Percentiles rank a stretch among this genome's conserved stretches.
Evolutionary conservation across 2,797 vertebrate species (phyloP).

Genomic region (Epinephelus malabaricus): DNA sequence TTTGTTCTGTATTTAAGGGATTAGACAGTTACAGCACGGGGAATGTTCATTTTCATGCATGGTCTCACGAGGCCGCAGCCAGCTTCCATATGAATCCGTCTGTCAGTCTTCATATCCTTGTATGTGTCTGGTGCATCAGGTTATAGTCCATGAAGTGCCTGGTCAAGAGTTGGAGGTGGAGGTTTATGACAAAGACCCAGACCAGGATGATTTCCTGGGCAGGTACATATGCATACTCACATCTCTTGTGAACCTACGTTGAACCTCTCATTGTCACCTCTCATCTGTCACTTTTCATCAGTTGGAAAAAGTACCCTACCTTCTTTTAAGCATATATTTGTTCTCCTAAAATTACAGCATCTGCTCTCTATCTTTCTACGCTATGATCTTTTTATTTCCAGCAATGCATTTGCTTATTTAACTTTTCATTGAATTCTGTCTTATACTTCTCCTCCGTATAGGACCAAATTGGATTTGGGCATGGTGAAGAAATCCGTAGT

Average conservation of each 20-base stretch:
- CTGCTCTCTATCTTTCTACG: not conserved
- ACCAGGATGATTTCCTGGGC: slow-evolving; percentile 97
- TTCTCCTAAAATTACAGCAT: not conserved
- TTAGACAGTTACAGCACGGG: not conserved
- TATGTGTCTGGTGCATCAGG: slow-evolving; percentile 86
- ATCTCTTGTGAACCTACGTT: slow-evolving; percentile 77
- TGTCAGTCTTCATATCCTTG: slow-evolving; percentile 64
- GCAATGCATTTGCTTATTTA: slow-evolving; percentile 1
- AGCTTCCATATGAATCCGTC: slow-evolving; percentile 39
- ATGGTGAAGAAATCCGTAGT: slow-evolving; percentile 88
- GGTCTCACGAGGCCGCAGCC: slow-evolving; percentile 5
- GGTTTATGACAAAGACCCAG: slow-evolving; percentile 95
- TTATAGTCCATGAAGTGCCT: slow-evolving; percentile 95
- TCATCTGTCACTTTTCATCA: slow-evolving; percentile 46
- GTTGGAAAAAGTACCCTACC: too few relatives aligned
- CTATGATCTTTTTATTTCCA: slow-evolving; percentile 4
- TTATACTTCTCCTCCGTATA: slow-evolving; percentile 51
- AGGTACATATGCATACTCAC: slow-evolving; percentile 87
- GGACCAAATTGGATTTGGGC: slow-evolving; percentile 92
- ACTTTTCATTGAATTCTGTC: not conserved
- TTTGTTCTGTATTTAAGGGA: slow-evolving; percentile 23
- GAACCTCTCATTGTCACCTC: slow-evolving; percentile 61
- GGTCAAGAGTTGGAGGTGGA: slow-evolving; percentile 96
- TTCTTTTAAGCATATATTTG: not conserved
- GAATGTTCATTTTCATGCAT: slow-evolving; percentile 51